Evolutionary conservation across 2,888 invertebrate genomes (phyloP), one percentile per base, ranked within the genome.

Genomic region (Andrena hattorfiana): DNA sequence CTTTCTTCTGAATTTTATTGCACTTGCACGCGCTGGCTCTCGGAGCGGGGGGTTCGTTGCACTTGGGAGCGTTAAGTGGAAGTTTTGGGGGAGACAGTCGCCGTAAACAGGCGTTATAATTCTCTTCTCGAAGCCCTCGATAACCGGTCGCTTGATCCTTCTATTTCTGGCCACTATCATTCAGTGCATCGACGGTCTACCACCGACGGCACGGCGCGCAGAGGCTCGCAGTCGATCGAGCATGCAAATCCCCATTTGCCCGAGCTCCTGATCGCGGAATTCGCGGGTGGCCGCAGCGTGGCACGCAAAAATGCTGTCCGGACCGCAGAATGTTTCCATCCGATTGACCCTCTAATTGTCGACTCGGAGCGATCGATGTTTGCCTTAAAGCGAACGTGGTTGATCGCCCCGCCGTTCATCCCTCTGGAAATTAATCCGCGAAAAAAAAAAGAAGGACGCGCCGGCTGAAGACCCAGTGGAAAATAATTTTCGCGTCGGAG

Each of bases 321-420:
- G 49, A 23, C 63, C 75, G 48, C 84, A 62, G 80, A 73, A 76
- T 74, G 86, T 85, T 88, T 88, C 88, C 87, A 56, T 81, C 71
- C 88, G 88, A 84, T 87, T 85, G 77, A 72, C 71, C 62, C 54
- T 87, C 79, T 88, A 87, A 88, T 88, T 84, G 81, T 77, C 69
- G 73, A 67, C 7, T 54, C 23, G 60, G 73, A 68, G 54, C 67
- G 73, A 78, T 56, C 77, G 66, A 84, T 82, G 74, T 72, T 85
- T 74, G 66, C 84, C 81, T 85, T 88, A 87, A 88, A 86, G 85
- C 80, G 62, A 76, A 81, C 63, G 30, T 42, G n/a, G 48, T 56
- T 42, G 16, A 28, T 71, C 28, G n/a, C 51, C 8, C n/a, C 51
- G 20, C 2, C 51, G 7, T 20, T 51, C 51, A 51, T 20, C 20